These are phyloP conservation scores for Benthosema pterotum DNA, from an alignment of 2,797 vertebrate genomes.

Conservation along the genomic window DNA sequence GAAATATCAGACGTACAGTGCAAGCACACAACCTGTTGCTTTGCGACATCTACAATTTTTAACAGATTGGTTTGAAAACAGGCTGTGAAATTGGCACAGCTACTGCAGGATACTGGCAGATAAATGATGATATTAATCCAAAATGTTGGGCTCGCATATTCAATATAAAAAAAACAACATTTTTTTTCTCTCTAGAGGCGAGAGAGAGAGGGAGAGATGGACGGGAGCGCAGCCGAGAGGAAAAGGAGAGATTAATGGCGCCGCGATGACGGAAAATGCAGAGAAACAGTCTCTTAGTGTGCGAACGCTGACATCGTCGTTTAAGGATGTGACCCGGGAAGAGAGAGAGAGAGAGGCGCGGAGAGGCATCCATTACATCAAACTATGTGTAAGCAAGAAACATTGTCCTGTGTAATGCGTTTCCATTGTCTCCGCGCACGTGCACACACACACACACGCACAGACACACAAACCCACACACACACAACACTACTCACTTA, in stretches of 20 bases:
- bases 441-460: slow-evolving; percentile 27
- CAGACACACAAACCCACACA: slow-evolving; percentile 14
- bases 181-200: neutral
- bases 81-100: no score
- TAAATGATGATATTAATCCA: no score
- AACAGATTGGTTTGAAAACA: no score
- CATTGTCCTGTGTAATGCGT: slow-evolving; percentile 45
- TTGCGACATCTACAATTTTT: no score
- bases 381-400: slow-evolving; percentile 6
- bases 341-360: slow-evolving; percentile 17
- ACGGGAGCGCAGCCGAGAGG: neutral
- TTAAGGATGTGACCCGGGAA: slow-evolving; percentile 8
- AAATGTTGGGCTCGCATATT: no score
- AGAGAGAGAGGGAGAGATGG: neutral
- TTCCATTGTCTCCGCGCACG: slow-evolving; percentile 1
- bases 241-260: slow-evolving; percentile 1
- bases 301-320: slow-evolving; percentile 4
- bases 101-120: no score
- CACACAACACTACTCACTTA: no score
- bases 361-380: slow-evolving; percentile 21
- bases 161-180: no score
- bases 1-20: neutral
- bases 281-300: no score
- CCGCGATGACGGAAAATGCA: no score
- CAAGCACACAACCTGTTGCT: no score